These are phyloP conservation scores for Pyrgus malvae DNA, from an alignment of 2,888 invertebrate species.

Conservation along the genomic window DNA sequence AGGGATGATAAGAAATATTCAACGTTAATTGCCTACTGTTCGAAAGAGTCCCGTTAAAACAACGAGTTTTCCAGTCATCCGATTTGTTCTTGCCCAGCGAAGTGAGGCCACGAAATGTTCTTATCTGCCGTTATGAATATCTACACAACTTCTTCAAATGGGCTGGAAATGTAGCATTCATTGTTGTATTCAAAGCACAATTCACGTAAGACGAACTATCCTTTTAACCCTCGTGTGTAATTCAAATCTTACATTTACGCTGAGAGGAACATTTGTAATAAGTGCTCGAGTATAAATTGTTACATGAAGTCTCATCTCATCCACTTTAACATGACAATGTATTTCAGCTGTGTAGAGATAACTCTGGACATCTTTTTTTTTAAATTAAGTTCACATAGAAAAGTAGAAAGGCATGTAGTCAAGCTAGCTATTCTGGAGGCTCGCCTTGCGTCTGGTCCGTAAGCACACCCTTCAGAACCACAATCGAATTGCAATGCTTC, in stretches of 20 bases:
- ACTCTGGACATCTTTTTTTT: no score
- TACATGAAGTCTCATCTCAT: not conserved
- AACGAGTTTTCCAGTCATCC: conserved; percentile 3
- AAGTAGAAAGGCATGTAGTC: no score
- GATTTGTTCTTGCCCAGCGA: conserved; percentile 7
- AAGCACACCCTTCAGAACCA: no score
- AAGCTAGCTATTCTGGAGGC: no score
- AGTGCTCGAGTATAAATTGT: not conserved
- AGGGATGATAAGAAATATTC: not conserved
- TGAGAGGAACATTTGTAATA: not conserved
- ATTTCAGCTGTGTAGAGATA: no score
- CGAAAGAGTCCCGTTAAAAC: not conserved
- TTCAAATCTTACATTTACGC: conserved; percentile 10
- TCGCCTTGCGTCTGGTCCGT: no score
- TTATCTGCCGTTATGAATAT: conserved; percentile 3
- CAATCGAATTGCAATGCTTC: no score
- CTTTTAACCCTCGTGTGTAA: not conserved
- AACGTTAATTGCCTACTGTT: not conserved
- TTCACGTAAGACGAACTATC: conserved; percentile 3
- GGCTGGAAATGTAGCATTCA: conserved; percentile 7
- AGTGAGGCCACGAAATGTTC: conserved; percentile 1
- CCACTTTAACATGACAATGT: no score
- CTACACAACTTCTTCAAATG: conserved; percentile 2
- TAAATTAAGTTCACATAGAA: no score
- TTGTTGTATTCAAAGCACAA: conserved; percentile 1